These are phyloP conservation scores for Elysia crispata DNA, from an alignment of 2,888 invertebrate species.

Conservation along the genomic window DNA sequence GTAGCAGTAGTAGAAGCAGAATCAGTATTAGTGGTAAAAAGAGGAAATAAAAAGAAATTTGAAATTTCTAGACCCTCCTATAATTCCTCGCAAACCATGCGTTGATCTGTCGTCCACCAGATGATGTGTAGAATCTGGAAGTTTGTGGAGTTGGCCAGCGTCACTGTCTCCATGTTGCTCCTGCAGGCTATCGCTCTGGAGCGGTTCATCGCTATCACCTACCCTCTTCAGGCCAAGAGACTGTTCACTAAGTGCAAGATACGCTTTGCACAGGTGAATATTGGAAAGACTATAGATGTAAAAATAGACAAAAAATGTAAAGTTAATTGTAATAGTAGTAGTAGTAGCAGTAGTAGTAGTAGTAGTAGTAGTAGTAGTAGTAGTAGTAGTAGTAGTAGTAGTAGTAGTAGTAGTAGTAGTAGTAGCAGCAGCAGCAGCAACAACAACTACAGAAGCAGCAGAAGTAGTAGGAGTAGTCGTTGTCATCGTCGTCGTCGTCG, in stretches of 20 bases:
- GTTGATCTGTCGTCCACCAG: conserved; percentile 50
- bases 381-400: neutral
- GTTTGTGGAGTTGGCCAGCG: conserved; percentile 91
- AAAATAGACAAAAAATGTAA: too few species aligned
- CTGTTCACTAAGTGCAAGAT: conserved; percentile 86
- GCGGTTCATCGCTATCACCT: conserved; percentile 77
- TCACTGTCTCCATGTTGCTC: conserved; percentile 93
- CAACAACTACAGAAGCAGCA: neutral
- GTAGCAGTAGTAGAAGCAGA: too few species aligned
- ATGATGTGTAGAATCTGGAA: conserved; percentile 91
- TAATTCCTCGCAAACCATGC: neutral
- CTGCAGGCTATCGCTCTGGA: conserved; percentile 83
- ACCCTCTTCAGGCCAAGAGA: conserved; percentile 90
- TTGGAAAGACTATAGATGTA: too few species aligned
- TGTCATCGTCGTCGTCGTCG: too few species aligned
- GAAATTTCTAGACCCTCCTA: too few species aligned
- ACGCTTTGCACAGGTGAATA: conserved; percentile 80
- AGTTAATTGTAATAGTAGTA: too few species aligned
- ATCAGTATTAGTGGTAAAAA: too few species aligned
- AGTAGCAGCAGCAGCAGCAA: neutral
- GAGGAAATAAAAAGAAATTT: too few species aligned
- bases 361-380: neutral
- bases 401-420: neutral
- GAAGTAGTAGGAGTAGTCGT: neutral
- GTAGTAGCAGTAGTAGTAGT: neutral